A percentile compares a stretch with the other conserved stretches of the same genome.
These are phyloP conservation scores for Heteromyza rotundicornis DNA, from an alignment of 2,888 invertebrate genomes.

Conservation along the genomic window DNA sequence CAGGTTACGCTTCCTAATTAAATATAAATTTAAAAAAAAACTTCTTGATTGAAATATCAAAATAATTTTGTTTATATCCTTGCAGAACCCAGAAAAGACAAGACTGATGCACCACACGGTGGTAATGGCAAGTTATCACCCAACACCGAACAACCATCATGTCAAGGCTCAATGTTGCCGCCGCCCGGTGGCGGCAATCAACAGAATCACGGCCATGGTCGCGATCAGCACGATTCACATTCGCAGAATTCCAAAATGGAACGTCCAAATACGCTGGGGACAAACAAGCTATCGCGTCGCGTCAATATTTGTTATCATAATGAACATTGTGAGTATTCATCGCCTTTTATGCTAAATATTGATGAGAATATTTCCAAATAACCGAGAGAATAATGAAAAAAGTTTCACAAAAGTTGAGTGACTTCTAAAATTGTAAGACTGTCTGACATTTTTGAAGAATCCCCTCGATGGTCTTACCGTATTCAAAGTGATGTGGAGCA, in stretches of 20 bases:
- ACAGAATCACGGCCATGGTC: constrained; percentile 40
- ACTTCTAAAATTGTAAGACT: too few relatives aligned
- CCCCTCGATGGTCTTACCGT: too few relatives aligned
- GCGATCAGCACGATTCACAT: constrained; percentile 44
- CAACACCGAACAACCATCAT: constrained; percentile 65
- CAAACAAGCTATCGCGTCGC: constrained; percentile 77
- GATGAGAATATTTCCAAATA: too few relatives aligned
- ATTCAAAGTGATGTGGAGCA: too few relatives aligned
- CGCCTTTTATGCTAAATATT: too few relatives aligned
- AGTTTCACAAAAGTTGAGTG: too few relatives aligned
- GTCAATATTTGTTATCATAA: constrained; percentile 78
- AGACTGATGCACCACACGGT: constrained; percentile 73
- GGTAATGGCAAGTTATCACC: constrained; percentile 70
- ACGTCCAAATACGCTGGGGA: constrained; percentile 80
- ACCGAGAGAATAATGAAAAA: too few relatives aligned
- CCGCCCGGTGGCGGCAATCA: constrained; percentile 63
- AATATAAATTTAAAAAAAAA: too few relatives aligned
- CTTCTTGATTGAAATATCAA: too few relatives aligned
- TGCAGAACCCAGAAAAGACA: constrained; percentile 92
- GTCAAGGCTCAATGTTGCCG: constrained; percentile 60
- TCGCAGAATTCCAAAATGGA: constrained; percentile 70
- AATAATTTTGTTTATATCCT: too few relatives aligned
- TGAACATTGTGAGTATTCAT: constrained; percentile 72
- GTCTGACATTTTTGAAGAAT: too few relatives aligned
- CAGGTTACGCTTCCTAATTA: too few relatives aligned